Evolutionary conservation across 2,113 vertebrate genomes (phyloP).

Genomic region (Nannobrachium achirus): DNA sequence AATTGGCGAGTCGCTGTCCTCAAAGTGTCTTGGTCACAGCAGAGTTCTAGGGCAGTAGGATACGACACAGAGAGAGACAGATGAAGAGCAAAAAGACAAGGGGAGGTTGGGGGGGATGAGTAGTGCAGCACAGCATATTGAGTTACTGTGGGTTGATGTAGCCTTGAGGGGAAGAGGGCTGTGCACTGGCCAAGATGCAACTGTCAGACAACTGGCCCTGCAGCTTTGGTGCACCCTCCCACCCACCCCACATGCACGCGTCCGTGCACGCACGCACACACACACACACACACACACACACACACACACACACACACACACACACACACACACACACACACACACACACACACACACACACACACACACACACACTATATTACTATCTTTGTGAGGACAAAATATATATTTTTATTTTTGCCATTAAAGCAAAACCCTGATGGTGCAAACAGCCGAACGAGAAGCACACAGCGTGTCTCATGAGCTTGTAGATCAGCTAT

Average conservation of each 20-base stretch:
- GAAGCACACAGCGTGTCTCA: too few species aligned
- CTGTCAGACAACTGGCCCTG: constrained; percentile 10
- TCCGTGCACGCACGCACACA: not conserved
- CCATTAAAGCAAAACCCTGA: too few species aligned
- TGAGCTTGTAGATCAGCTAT: too few species aligned
- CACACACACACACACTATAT: not conserved
- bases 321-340: not conserved
- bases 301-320: not conserved
- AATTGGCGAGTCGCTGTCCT: not conserved
- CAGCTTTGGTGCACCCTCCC: not conserved
- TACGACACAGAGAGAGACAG: not conserved
- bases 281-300: not conserved
- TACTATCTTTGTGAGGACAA: too few species aligned
- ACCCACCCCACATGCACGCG: not conserved
- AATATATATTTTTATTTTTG: too few species aligned
- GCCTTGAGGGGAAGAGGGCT: constrained; percentile 23
- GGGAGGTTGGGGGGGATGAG: too few species aligned
- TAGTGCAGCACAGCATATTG: constrained; percentile 1
- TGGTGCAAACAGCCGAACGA: too few species aligned
- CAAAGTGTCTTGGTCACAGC: not conserved
- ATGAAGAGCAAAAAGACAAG: too few species aligned
- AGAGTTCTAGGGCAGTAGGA: constrained; percentile 31
- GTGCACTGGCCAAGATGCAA: constrained; percentile 11
- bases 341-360: not conserved
- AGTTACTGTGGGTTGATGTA: constrained; percentile 32